phyloP scores from a whole-genome alignment of 2,113 vertebrate species.

The Pterocles orientalis region DNA sequence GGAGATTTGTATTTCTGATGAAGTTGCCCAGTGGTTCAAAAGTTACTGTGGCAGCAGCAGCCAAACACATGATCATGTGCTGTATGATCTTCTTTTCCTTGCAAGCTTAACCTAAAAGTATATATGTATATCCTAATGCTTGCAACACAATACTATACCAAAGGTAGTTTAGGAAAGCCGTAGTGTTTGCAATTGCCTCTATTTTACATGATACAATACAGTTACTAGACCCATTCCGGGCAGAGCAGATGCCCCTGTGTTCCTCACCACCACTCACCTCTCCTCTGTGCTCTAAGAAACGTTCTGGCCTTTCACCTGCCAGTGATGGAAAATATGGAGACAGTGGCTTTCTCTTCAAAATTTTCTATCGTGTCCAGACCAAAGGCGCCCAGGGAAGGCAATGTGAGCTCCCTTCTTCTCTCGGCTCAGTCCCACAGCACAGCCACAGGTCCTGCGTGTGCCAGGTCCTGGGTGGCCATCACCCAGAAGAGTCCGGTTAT shows the following conservation, averaged over 20 bases:
- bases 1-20: background rate
- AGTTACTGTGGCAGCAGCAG: background rate
- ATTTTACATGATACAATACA: background rate
- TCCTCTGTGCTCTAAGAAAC: background rate
- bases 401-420: background rate
- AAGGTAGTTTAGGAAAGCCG: background rate
- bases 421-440: background rate
- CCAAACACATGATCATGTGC: background rate
- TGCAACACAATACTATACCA: background rate
- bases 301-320: background rate
- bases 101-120: background rate
- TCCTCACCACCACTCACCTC: background rate
- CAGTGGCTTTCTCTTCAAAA: background rate
- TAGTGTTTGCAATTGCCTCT: background rate
- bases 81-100: background rate
- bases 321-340: background rate
- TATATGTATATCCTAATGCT: background rate
- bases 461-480: background rate
- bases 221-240: background rate
- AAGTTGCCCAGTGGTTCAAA: background rate
- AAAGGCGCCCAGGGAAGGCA: background rate
- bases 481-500: background rate
- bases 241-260: background rate
- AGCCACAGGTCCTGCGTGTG: accelerated
- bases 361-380: background rate